These are phyloP conservation scores for Odontothrips loti DNA, from an alignment of 2,888 invertebrate genomes.

Conservation along the genomic window DNA sequence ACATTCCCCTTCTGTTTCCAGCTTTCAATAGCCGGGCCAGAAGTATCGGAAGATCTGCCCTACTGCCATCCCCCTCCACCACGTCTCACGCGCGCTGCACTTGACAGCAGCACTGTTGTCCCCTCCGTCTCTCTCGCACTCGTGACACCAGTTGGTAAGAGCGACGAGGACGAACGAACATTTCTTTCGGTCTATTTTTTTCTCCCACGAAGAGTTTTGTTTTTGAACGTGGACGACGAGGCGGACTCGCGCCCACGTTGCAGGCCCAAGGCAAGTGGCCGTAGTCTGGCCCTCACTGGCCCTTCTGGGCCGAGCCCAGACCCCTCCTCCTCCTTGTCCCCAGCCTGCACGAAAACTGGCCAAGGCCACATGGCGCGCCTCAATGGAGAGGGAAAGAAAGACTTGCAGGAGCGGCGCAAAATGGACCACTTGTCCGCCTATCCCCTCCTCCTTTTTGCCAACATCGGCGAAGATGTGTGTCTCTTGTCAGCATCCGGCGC, in stretches of 20 bases:
- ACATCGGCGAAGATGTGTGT: too few relatives aligned
- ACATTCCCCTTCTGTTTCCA: conserved; percentile 24
- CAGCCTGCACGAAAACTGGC: too few relatives aligned
- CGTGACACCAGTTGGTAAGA: too few relatives aligned
- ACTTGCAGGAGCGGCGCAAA: too few relatives aligned
- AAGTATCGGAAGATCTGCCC: conserved; percentile 22
- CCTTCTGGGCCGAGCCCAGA: not conserved
- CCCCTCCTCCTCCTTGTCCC: too few relatives aligned
- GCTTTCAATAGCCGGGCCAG: conserved; percentile 4
- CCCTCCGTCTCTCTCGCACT: not conserved
- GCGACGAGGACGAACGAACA: too few relatives aligned
- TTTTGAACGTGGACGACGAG: too few relatives aligned
- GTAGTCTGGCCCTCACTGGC: not conserved
- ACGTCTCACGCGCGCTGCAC: not conserved
- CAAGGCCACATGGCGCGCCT: too few relatives aligned
- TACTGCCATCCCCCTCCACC: not conserved
- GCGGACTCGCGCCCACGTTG: not conserved
- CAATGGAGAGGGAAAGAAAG: too few relatives aligned
- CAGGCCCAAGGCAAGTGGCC: not conserved
- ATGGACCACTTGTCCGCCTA: too few relatives aligned
- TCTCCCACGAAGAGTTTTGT: not conserved
- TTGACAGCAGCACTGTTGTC: not conserved
- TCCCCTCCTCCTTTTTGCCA: too few relatives aligned
- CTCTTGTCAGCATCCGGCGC: too few relatives aligned
- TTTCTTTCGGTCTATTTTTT: not conserved